These are phyloP conservation scores for Drosophila helvetica DNA, from an alignment of 2,888 invertebrate genomes.

Conservation along the genomic window DNA sequence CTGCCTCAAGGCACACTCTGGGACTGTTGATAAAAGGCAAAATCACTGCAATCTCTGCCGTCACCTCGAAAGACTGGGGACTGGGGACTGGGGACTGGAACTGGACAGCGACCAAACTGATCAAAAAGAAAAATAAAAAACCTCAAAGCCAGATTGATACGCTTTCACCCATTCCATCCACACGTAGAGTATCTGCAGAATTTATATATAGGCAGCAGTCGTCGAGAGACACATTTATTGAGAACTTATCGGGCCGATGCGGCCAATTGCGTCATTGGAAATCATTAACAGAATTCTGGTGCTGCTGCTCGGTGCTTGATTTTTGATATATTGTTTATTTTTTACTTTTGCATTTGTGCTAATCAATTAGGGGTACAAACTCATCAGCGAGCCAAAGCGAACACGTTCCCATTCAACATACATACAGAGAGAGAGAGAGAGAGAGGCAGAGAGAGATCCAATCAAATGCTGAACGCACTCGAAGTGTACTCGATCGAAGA, in stretches of 20 bases:
- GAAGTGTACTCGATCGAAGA: not conserved
- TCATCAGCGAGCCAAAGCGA: not conserved
- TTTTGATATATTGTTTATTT: constrained; percentile 44
- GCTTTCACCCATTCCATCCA: constrained; percentile 15
- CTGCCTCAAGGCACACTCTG: constrained; percentile 31
- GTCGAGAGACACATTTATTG: constrained; percentile 15
- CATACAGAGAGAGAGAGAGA: too few relatives aligned
- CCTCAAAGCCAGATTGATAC: constrained; percentile 56
- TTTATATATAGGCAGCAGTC: not conserved
- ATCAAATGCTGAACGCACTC: constrained; percentile 1
- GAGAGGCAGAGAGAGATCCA: not conserved
- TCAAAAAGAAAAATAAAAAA: constrained; percentile 10
- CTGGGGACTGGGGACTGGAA: not conserved
- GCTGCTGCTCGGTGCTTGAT: constrained; percentile 6
- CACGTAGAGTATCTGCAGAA: constrained; percentile 11
- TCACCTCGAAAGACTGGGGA: constrained; percentile 17
- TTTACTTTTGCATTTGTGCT: constrained; percentile 18
- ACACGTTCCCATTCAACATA: constrained; percentile 5
- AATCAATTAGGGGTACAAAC: constrained; percentile 17
- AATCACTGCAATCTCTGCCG: constrained; percentile 58
- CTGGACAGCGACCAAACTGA: constrained; percentile 51
- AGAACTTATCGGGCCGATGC: constrained; percentile 50
- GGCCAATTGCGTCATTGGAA: constrained; percentile 59
- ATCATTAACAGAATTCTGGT: constrained; percentile 36
- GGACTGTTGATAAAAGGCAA: constrained; percentile 43